Evolutionary conservation across 2,888 invertebrate genomes (phyloP), one percentile per base, ranked within the genome.

Genomic region (Drosophila testacea): DNA sequence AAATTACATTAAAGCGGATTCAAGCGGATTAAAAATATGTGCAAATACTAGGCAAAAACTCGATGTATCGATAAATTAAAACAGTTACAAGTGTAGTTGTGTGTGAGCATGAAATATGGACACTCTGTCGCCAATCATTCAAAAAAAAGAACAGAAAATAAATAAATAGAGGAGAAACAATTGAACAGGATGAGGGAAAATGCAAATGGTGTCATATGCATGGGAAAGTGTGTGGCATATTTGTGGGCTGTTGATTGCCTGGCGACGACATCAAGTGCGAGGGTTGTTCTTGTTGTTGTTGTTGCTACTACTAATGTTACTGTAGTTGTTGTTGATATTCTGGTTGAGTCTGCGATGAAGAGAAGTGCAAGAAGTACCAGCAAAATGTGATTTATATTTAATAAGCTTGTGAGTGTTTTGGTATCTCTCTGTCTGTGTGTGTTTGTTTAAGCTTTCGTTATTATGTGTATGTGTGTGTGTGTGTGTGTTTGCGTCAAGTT

Each of bases 301-400:
- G 16, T 44, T 22, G 57, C n/a, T 52, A 11, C n/a, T 44, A 27
- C 44, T 54, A 32, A 13, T n/a, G 39, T 6, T 44, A 32, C 44
- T 54, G 38, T 27, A 9, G 28, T 13, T 52, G 38, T 13, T 47
- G 44, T 34, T 36, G 62, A 13, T 34, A 48, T 36, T 61, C 36
- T 2, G 48, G 42, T 10, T 50, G 30, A 47, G 38, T 5, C n/a
- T 41, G 48, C 7, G 11, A 30, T 30, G 7, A 0, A 3, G 11
- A n/a, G 36, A 27, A 4, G 1, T 6, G 27, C 4, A 11, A 34
- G 32, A 1, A 38, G 52, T 41, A 50, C 41, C 66, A 73, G 55
- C 59, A 65, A 65, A 68, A 68, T 78, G 61, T 66, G 67, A 80
- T 79, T 76, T 65, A 70, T 77, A 80, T 80, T 73, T 77, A 65